A percentile compares a stretch with the other conserved stretches of the same genome.
Conservation (phyloP, 2,113 vertebrate species). For the Tupaia tana region DNA sequence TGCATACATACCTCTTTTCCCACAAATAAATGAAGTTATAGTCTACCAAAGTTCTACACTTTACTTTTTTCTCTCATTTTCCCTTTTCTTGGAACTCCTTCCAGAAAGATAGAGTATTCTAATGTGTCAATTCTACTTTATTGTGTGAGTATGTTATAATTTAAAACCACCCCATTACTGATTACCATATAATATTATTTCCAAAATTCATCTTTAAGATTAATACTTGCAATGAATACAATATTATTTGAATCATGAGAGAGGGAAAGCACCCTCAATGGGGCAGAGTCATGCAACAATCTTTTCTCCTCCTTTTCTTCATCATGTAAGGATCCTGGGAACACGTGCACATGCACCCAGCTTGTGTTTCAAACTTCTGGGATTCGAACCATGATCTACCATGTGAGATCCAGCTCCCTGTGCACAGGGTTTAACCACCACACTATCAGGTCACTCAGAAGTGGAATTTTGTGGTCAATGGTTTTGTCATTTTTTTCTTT, state of each 20-base stretch:
- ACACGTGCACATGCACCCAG: too few relatives aligned
- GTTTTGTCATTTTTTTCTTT: conserved; percentile 5
- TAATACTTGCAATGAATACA: neutral
- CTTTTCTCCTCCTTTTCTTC: too few relatives aligned
- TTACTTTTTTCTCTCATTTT: neutral
- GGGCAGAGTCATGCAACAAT: too few relatives aligned
- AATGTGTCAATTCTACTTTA: conserved; percentile 27
- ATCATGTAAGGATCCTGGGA: too few relatives aligned
- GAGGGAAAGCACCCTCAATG: too few relatives aligned
- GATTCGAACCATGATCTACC: too few relatives aligned
- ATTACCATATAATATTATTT: neutral
- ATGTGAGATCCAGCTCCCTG: too few relatives aligned
- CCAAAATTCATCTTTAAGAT: neutral
- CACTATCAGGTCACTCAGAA: neutral
- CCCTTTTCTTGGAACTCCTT: neutral
- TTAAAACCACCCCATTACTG: neutral
- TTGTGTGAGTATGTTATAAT: neutral
- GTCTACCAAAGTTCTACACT: neutral
- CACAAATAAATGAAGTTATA: neutral
- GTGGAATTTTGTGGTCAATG: neutral
- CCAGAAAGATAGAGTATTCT: conserved; percentile 11
- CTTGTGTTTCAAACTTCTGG: too few relatives aligned
- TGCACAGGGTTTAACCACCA: too few relatives aligned
- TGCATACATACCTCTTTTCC: neutral
- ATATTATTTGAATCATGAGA: conserved; percentile 30